These are phyloP conservation scores for Pantherophis alleghaniensis DNA, from an alignment of 2,797 vertebrate genomes.

Conservation along the genomic window DNA sequence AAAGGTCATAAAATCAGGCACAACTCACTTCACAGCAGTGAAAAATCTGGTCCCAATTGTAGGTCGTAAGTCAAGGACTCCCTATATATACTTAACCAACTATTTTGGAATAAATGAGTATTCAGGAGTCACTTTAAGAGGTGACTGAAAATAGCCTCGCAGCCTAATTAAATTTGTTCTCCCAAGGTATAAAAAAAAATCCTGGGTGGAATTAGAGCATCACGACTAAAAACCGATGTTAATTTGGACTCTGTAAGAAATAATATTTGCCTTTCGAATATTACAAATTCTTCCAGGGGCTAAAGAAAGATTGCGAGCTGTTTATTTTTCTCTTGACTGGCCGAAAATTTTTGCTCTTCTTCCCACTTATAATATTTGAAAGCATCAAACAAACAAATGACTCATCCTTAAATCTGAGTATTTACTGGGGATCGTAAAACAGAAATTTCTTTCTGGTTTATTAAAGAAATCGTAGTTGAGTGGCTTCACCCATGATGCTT, in stretches of 20 bases:
- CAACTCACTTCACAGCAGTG: no score
- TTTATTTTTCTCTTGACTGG: not conserved
- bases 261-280: constrained; percentile 21
- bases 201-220: not conserved
- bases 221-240: not conserved
- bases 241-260: not conserved
- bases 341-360: not conserved
- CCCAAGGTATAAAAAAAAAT: not conserved
- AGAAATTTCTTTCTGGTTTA: not conserved
- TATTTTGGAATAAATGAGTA: no score
- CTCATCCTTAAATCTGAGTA: not conserved
- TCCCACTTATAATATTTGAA: not conserved
- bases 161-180: not conserved
- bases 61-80: no score
- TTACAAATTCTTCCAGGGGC: not conserved
- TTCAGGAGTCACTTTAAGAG: not conserved
- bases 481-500: not conserved
- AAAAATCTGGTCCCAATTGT: no score
- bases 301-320: not conserved
- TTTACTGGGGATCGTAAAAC: not conserved
- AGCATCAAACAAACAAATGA: no score
- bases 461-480: not conserved
- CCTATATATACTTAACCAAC: no score
- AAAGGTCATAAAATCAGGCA: no score
- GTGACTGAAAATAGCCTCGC: not conserved